Evolutionary conservation across 2,888 invertebrate species (phyloP).

Genomic region (Pseudeuparius sepicola): DNA sequence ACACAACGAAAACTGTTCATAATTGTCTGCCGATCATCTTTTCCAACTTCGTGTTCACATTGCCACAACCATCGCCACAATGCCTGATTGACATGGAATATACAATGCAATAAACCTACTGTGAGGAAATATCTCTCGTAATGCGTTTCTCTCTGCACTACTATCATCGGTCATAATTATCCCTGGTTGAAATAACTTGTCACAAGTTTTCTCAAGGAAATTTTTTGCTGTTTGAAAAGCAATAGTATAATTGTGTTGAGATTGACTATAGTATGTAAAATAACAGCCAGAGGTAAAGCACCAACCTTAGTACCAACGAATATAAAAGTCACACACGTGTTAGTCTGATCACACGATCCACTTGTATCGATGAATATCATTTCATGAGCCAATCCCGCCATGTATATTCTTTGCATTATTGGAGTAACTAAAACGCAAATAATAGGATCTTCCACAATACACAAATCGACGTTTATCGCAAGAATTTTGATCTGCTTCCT

Average conservation of each 20-base stretch:
- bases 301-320: conserved; percentile 12
- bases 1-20: no score
- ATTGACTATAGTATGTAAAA: conserved; percentile 8
- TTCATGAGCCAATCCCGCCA: conserved; percentile 6
- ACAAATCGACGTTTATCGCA: neutral
- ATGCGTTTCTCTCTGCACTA: conserved; percentile 5
- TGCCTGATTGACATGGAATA: conserved; percentile 8
- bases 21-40: conserved; percentile 7
- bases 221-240: conserved; percentile 4
- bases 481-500: conserved; percentile 1
- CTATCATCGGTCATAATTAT: conserved; percentile 4
- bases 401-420: conserved; percentile 6
- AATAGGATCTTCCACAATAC: conserved; percentile 5
- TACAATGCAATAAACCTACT: conserved; percentile 6
- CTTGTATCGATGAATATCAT: conserved; percentile 11
- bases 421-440: conserved; percentile 5
- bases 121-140: conserved; percentile 1
- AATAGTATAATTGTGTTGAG: conserved; percentile 4
- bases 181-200: conserved; percentile 4
- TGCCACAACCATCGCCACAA: conserved; percentile 7
- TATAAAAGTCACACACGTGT: conserved; percentile 15
- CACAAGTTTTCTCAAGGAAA: conserved; percentile 1
- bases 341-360: conserved; percentile 16
- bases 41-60: conserved; percentile 2
- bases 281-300: conserved; percentile 11